phyloP scores from a whole-genome alignment of 2,113 vertebrate species.

The Lota lota region DNA sequence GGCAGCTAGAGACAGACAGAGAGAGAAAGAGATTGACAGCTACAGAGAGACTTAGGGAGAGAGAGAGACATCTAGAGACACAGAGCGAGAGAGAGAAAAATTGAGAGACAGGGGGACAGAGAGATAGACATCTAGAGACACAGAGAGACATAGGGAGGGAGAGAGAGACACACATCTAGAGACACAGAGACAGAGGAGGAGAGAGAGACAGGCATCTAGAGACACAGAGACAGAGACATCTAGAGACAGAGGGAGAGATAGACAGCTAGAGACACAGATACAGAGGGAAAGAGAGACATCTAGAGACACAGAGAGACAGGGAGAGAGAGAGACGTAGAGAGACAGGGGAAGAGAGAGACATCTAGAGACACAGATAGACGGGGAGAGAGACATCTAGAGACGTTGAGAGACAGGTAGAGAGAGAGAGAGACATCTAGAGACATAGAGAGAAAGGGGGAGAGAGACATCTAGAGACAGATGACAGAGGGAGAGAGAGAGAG shows the following conservation, averaged over 20 bases:
- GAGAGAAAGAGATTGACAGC: too few relatives aligned
- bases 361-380: not conserved
- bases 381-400: not conserved
- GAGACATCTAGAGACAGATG: not conserved
- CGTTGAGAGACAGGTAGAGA: not conserved
- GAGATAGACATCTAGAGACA: too few relatives aligned
- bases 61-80: too few relatives aligned
- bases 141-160: too few relatives aligned
- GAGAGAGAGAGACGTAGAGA: not conserved
- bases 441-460: not conserved
- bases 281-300: not conserved
- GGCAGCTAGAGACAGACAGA: too few relatives aligned
- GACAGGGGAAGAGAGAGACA: not conserved
- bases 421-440: not conserved
- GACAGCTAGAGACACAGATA: conserved; percentile 2
- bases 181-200: not conserved
- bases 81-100: too few relatives aligned
- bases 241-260: too few relatives aligned
- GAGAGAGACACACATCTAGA: too few relatives aligned
- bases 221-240: not conserved
- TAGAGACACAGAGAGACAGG: not conserved
- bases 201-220: too few relatives aligned
- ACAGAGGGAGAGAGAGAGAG: conserved; percentile 10
- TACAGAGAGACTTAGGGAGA: too few relatives aligned
- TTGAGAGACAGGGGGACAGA: too few relatives aligned